phyloP scores from a whole-genome alignment of 2,113 vertebrate species.

The Salvator merianae region DNA sequence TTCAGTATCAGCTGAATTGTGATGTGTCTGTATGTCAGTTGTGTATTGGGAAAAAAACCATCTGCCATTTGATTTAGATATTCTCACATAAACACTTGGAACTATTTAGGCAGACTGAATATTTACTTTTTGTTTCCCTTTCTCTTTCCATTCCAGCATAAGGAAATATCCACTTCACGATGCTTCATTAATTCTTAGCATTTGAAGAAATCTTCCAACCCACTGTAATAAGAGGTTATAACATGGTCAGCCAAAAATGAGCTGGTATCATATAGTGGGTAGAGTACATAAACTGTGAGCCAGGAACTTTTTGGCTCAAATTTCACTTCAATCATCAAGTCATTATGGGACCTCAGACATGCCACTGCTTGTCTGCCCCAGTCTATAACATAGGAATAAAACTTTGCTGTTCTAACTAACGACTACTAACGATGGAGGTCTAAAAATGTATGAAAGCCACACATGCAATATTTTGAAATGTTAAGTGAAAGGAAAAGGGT shows the following conservation, averaged over 20 bases:
- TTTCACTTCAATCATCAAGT: background rate
- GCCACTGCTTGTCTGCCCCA: background rate
- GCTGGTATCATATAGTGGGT: slow-evolving; percentile 4
- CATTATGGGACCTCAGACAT: background rate
- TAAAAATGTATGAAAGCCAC: background rate
- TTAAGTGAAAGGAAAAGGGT: background rate
- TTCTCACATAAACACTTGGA: slow-evolving; percentile 42
- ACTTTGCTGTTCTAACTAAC: background rate
- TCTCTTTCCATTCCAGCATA: background rate
- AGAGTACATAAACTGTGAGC: background rate
- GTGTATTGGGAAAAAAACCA: slow-evolving; percentile 23
- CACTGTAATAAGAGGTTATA: slow-evolving; percentile 2
- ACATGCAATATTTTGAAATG: background rate
- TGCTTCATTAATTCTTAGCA: slow-evolving; percentile 20
- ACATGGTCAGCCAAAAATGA: background rate
- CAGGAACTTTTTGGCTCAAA: background rate
- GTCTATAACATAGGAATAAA: background rate
- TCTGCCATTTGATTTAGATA: slow-evolving; percentile 2
- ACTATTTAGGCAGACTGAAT: slow-evolving; percentile 7
- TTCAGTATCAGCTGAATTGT: background rate
- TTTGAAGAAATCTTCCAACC: slow-evolving; percentile 43
- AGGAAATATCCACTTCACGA: background rate
- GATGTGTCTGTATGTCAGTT: background rate
- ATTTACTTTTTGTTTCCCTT: rapidly evolving
- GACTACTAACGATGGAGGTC: background rate